Evolutionary conservation across 2,888 invertebrate genomes (phyloP).

Genomic region (Euspilapteryx auroguttella): DNA sequence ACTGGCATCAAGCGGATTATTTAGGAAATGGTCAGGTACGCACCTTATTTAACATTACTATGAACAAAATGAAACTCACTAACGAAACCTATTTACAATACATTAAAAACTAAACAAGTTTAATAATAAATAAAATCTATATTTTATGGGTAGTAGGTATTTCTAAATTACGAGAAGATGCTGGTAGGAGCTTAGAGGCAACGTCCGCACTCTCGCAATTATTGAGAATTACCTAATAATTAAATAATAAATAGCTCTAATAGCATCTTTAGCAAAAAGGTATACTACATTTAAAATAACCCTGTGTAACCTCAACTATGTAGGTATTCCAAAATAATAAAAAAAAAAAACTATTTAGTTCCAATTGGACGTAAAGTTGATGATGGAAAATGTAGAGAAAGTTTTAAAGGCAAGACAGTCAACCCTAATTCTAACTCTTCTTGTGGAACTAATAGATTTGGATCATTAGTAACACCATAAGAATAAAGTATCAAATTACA

Average conservation of each 20-base stretch:
- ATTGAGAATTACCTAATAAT: neutral
- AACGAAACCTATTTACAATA: conserved; percentile 1
- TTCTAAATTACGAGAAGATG: conserved; percentile 29
- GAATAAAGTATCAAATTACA: neutral
- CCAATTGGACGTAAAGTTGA: too few relatives aligned
- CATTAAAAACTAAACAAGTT: conserved; percentile 28
- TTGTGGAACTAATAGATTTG: too few relatives aligned
- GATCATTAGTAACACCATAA: too few relatives aligned
- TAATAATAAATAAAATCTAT: conserved; percentile 53
- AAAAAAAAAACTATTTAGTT: too few relatives aligned
- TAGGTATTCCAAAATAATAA: too few relatives aligned
- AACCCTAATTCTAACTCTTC: too few relatives aligned
- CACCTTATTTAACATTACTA: neutral
- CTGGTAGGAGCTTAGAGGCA: too few relatives aligned
- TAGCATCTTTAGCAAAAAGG: conserved; percentile 2
- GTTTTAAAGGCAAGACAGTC: too few relatives aligned
- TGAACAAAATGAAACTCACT: conserved; percentile 1
- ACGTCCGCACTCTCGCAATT: too few relatives aligned
- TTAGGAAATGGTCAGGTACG: conserved; percentile 2
- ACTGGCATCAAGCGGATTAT: neutral
- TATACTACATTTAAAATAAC: neutral
- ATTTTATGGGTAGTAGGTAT: conserved; percentile 34
- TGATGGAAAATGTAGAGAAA: too few relatives aligned
- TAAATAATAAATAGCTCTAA: conserved; percentile 18
- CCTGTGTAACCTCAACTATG: neutral